Base-by-base conservation (phyloP, 2,888 invertebrate genomes). In the Calameuta pallipes region DNA sequence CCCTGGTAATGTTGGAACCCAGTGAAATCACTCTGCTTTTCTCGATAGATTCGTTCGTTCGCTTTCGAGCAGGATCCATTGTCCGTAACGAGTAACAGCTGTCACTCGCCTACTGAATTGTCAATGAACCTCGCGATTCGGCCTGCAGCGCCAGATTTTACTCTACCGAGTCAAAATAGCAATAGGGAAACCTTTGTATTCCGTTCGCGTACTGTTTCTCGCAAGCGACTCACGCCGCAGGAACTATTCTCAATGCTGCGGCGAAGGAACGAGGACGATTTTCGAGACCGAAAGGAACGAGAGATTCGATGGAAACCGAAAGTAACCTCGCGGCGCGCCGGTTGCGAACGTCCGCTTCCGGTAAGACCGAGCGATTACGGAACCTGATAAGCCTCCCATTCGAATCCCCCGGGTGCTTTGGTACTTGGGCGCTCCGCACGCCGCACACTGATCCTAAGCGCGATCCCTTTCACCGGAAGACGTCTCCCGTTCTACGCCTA, bases 1-100 rank as follows among this genome's bases (percentile, higher is more conserved):
- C 91, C 90, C 90, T 91, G 91, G 91, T 91, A 90, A 91, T 88
- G 88, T 87, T 86, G 80, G 1, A 56, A 23, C 23, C 4, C 23
- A 56, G 2, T 23, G 15, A 56, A 56, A 23, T 56, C 56, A 23
- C 9, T 56, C 1, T 56, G 23, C 23, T 56, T 9, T 23, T 56
- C 23, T 56, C 56, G 9, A 56, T 56, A 6, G 56, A 56, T 23
- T 56, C 56, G 23, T 23, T 56, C 1, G 9, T 23, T 56, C 23
- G 23, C 9, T 23, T 23, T 56, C 9, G 56, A 56, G 56, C 9
- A 6, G 23, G 23, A 23, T 56, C 56, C 56, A 23, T 56, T 56
- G 23, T 56, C 23, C 23, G 56, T 56, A 23, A 56, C 23, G 56
- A 56, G 56, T 56, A 56, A 56, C 56, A 56, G 56, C 56, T 56